phyloP scores from a whole-genome alignment of 2,888 invertebrate species.

The Drosophila meridionalis region DNA sequence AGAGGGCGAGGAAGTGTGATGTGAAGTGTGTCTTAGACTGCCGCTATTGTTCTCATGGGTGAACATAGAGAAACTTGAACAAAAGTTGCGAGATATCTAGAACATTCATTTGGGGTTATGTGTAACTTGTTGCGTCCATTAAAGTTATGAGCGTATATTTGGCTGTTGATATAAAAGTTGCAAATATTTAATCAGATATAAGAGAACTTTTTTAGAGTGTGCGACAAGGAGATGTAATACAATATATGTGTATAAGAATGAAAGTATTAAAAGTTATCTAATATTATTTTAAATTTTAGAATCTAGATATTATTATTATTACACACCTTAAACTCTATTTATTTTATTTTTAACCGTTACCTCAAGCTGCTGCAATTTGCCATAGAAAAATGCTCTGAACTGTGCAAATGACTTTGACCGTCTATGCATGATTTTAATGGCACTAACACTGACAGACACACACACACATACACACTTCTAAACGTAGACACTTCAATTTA shows the following conservation, averaged over 20 bases:
- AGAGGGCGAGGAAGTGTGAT: neutral
- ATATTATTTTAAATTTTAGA: neutral
- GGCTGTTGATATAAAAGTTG: neutral
- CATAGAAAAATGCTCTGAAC: constrained; percentile 16
- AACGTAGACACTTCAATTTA: constrained; percentile 54
- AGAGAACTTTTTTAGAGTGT: neutral
- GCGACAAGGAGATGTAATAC: neutral
- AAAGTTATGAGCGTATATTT: neutral
- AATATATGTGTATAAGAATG: no score
- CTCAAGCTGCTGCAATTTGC: constrained; percentile 29
- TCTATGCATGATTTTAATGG: constrained; percentile 38
- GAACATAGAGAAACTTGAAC: neutral
- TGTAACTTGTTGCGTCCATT: neutral
- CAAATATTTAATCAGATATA: neutral
- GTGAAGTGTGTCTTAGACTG: neutral
- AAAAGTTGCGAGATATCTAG: neutral
- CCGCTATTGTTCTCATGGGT: neutral
- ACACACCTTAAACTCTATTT: neutral
- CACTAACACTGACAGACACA: constrained; percentile 11
- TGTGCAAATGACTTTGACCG: constrained; percentile 50
- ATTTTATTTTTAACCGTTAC: neutral
- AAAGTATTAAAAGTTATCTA: no score
- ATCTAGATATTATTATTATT: neutral
- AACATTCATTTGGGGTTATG: neutral
- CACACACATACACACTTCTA: constrained; percentile 12